phyloP scores from a whole-genome alignment of 2,888 invertebrate genomes.

The Daptonema setosum region DNA sequence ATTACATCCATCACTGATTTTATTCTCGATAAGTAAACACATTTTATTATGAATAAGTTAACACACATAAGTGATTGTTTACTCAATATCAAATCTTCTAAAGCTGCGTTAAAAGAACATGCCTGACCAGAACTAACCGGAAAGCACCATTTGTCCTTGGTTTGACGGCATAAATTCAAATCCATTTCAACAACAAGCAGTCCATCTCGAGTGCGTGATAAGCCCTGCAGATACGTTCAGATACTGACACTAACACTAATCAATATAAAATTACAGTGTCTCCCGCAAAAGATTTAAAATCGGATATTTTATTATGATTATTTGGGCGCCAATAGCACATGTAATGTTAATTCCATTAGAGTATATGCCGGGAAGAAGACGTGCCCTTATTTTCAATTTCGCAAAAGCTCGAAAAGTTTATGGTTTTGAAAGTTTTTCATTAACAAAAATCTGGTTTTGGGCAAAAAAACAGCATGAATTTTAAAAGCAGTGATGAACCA shows the following conservation, averaged over 20 bases:
- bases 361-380: too few species aligned
- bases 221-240: constrained; percentile 41
- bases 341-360: too few species aligned
- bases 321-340: too few species aligned
- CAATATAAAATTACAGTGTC: not conserved
- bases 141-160: constrained; percentile 79
- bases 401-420: too few species aligned
- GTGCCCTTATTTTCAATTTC: too few species aligned
- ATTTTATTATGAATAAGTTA: too few species aligned
- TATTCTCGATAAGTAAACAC: too few species aligned
- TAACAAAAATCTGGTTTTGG: constrained; percentile 6
- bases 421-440: constrained; percentile 1
- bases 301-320: too few species aligned
- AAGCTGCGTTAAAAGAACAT: not conserved
- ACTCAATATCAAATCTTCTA: not conserved
- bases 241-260: constrained; percentile 8
- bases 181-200: constrained; percentile 68
- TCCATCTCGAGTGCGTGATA: constrained; percentile 56
- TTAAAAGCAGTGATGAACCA: constrained; percentile 39
- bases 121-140: constrained; percentile 39
- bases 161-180: constrained; percentile 75
- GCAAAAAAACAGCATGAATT: too few species aligned
- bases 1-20: too few species aligned
- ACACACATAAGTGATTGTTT: too few species aligned
- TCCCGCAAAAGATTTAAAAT: too few species aligned